These are phyloP conservation scores for Hypanus sabinus DNA, from an alignment of 2,113 vertebrate genomes.

Conservation along the genomic window DNA sequence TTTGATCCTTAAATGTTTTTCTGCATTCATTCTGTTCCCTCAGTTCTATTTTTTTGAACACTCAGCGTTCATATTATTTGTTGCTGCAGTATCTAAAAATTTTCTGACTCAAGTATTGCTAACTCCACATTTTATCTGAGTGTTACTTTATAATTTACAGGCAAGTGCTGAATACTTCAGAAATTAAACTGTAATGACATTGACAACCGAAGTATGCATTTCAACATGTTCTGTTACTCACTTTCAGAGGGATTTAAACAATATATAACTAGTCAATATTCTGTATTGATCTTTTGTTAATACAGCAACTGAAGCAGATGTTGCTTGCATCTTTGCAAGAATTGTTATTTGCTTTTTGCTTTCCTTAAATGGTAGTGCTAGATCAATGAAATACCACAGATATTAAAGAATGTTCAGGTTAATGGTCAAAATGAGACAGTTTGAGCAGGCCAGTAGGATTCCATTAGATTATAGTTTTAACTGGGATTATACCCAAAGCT, in stretches of 20 bases:
- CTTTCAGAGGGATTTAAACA: neutral
- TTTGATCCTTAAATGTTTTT: neutral
- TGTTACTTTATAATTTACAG: neutral
- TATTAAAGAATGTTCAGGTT: neutral
- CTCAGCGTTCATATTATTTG: neutral
- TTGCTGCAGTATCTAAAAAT: neutral
- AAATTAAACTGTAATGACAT: neutral
- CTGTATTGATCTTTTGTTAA: neutral
- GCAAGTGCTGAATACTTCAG: neutral
- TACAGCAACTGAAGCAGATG: neutral
- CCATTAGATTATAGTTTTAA: slow-evolving; percentile 17
- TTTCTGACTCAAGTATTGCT: neutral
- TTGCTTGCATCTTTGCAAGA: neutral
- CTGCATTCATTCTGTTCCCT: neutral
- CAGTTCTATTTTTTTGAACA: neutral
- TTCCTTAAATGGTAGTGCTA: neutral
- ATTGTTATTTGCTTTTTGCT: neutral
- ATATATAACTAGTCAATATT: neutral
- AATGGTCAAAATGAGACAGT: neutral
- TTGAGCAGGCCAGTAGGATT: neutral
- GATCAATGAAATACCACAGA: neutral
- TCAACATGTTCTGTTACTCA: neutral
- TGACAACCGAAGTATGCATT: neutral
- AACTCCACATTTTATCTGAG: neutral
- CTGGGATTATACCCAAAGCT: slow-evolving; percentile 4